phyloP scores from a whole-genome alignment of 1,140 invertebrate species.

The Drosophila lacteicornis region DNA sequence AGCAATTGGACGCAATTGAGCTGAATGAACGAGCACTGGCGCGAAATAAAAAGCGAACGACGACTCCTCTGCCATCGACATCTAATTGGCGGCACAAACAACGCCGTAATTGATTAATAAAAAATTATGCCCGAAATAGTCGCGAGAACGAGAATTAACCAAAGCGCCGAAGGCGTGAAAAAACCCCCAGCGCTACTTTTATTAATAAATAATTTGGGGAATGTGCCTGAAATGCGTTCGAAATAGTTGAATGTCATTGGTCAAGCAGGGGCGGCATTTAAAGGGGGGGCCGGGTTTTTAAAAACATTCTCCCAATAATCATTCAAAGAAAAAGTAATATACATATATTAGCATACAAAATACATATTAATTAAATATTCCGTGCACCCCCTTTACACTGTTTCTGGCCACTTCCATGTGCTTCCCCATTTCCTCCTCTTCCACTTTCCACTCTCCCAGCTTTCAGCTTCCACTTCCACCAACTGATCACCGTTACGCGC shows the following conservation, averaged over 20 bases:
- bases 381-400: too few species aligned
- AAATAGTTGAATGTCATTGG: constrained; percentile 16
- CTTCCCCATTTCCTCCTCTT: background rate
- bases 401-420: background rate
- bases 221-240: constrained; percentile 17
- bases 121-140: constrained; percentile 73
- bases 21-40: constrained; percentile 43
- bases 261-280: background rate
- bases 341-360: background rate
- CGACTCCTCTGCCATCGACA: constrained; percentile 32
- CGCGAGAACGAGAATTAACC: constrained; percentile 39
- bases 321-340: background rate
- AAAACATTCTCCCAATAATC: background rate
- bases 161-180: constrained; percentile 57
- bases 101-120: constrained; percentile 71
- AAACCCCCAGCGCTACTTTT: constrained; percentile 31
- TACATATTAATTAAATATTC: background rate
- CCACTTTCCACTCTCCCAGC: background rate
- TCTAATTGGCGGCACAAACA: constrained; percentile 61
- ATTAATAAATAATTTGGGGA: constrained; percentile 45
- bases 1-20: constrained; percentile 71
- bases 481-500: too few species aligned
- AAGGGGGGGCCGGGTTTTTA: background rate
- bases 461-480: background rate
- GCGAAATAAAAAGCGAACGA: constrained; percentile 29